Evolutionary conservation across 2,888 invertebrate species (phyloP).

Genomic region (Catocala nupta): DNA sequence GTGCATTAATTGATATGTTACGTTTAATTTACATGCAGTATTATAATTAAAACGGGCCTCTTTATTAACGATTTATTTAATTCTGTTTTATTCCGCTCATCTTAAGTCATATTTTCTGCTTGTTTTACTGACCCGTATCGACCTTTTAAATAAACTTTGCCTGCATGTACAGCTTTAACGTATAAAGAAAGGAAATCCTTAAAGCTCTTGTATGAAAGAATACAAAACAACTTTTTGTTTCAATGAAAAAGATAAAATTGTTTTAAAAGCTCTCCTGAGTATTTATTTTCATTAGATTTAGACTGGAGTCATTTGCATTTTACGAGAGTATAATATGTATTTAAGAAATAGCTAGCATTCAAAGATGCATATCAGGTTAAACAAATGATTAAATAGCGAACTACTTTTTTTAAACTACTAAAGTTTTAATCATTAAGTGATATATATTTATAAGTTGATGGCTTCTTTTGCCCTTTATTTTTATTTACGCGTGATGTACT

Average conservation of each 20-base stretch:
- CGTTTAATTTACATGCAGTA: no score
- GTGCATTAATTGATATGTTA: conserved; percentile 2
- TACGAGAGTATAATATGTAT: background rate
- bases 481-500: no score
- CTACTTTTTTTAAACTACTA: no score
- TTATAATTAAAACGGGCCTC: no score
- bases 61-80: conserved; percentile 1
- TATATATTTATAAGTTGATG: no score
- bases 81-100: background rate
- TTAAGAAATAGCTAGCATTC: background rate
- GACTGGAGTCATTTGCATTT: conserved; percentile 5
- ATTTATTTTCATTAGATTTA: conserved; percentile 11
- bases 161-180: conserved; percentile 17
- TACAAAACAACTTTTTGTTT: conserved; percentile 20
- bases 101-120: background rate
- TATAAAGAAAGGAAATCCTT: conserved; percentile 17
- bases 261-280: conserved; percentile 14
- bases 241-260: conserved; percentile 12
- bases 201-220: conserved; percentile 16
- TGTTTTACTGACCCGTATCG: background rate
- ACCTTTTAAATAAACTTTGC: conserved; percentile 16
- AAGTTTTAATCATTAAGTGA: no score
- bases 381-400: no score
- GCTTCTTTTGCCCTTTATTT: no score
- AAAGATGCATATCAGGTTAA: background rate